Conservation (phyloP, 1,140 invertebrate genomes). For the Diorhabda sublineata region DNA sequence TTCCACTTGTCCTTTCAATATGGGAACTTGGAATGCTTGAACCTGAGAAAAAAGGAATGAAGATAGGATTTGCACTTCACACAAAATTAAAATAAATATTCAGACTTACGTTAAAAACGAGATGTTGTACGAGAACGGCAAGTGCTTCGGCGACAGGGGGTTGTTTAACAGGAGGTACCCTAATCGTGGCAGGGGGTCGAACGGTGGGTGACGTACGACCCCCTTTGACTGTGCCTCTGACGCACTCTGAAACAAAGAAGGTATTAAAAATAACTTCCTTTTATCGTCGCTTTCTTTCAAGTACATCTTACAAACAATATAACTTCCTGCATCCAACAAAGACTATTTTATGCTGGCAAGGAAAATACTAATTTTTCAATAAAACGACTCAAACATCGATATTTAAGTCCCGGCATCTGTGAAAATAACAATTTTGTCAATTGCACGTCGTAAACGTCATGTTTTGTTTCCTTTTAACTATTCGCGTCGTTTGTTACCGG, state of each 20-base stretch:
- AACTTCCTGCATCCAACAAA: too few relatives aligned
- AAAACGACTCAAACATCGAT: too few relatives aligned
- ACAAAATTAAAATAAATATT: constrained; percentile 11
- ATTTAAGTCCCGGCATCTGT: constrained; percentile 4
- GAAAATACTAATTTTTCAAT: too few relatives aligned
- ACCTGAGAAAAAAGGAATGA: constrained; percentile 47
- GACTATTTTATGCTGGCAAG: too few relatives aligned
- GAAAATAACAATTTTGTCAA: constrained; percentile 4
- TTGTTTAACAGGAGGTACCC: constrained; percentile 31
- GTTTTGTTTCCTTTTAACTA: constrained; percentile 11
- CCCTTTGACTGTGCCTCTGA: constrained; percentile 41
- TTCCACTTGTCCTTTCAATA: constrained; percentile 52
- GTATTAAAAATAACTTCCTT: constrained; percentile 7
- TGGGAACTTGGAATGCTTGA: constrained; percentile 56
- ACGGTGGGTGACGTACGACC: constrained; percentile 41
- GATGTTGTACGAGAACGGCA: constrained; percentile 65
- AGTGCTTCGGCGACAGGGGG: constrained; percentile 60
- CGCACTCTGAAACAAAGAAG: constrained; percentile 41
- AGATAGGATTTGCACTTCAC: neutral
- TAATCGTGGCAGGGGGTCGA: constrained; percentile 33
- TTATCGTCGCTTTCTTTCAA: too few relatives aligned
- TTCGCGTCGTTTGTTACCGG: constrained; percentile 5
- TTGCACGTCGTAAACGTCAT: neutral
- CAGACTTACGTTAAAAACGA: constrained; percentile 63
- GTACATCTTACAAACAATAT: too few relatives aligned